Evolutionary conservation across 2,888 invertebrate genomes (phyloP).

Genomic region (Amphipyra tragopoginis): DNA sequence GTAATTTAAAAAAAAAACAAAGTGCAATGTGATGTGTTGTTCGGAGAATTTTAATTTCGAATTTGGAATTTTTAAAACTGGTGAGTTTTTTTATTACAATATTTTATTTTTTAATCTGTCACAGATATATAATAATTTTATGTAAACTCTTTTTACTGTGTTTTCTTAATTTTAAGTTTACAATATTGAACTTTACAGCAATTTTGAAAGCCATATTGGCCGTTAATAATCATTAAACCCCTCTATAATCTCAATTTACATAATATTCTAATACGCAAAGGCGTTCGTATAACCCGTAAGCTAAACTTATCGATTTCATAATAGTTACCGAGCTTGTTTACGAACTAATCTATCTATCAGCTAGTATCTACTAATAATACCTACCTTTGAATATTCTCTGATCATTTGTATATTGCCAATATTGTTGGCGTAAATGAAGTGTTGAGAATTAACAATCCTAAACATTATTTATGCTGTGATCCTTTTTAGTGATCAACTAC

Average conservation of each 20-base stretch:
- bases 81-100: slow-evolving; percentile 37
- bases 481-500: no score
- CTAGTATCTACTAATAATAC: slow-evolving; percentile 1
- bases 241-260: neutral
- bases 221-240: neutral
- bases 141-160: neutral
- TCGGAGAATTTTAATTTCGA: slow-evolving; percentile 34
- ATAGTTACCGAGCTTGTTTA: slow-evolving; percentile 33
- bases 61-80: slow-evolving; percentile 50
- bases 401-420: slow-evolving; percentile 1
- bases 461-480: no score
- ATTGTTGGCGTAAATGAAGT: neutral
- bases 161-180: neutral
- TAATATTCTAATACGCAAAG: neutral
- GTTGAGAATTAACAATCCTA: no score
- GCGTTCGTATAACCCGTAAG: slow-evolving; percentile 1
- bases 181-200: neutral
- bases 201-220: neutral
- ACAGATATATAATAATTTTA: neutral
- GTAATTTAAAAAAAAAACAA: slow-evolving; percentile 41
- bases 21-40: slow-evolving; percentile 56
- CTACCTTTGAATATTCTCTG: slow-evolving; percentile 8
- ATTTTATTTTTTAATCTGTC: neutral
- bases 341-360: slow-evolving; percentile 21
- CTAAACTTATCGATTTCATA: slow-evolving; percentile 36